Evolutionary conservation across 2,888 invertebrate genomes (phyloP), one percentile per base, ranked within the genome.

Genomic region (Volucella inanis): DNA sequence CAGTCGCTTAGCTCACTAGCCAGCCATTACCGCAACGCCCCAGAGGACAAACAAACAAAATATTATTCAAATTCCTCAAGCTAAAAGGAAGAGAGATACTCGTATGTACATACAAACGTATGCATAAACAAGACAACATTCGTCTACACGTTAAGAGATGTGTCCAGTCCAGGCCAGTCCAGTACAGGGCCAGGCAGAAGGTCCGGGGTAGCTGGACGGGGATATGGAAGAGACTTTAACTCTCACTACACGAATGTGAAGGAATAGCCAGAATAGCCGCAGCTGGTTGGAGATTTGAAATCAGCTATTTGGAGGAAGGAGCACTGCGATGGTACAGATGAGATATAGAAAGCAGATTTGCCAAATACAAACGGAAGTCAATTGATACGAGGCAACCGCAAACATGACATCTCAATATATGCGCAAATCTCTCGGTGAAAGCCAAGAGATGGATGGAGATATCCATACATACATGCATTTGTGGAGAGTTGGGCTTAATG

Each of bases 61-160:
- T 83, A 79, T 83, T 83, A 83, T 83, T 83, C 83, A 83, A 83
- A 83, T 83, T 83, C 78, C 74, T 83, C 72, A 74, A 77, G 72
- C 67, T 67, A 61, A 68, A 72, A 49, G 57, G 45, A 18, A 49
- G 65, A 52, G 43, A 50, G 22, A 52, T 39, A 55, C 49, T 11
- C 18, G 41, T 14, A 55, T n/a, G 52, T n/a, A 47, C 12, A 38
- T 9, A 43, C 11, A 61, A n/a, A 14, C 12, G 14, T 18, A 61
- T 39, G 31, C 1, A 64, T 3, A 18, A 3, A 57, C 10, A 38
- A 3, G 31, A 22, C 50, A n/a, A 50, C 41, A 77, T 8, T n/a
- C 12, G 12, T 57, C 1, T 39, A 15, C 39, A 52, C 31, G 6
- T 31, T 31, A 31, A 31, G 31, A 31, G 31, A 31, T 31, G 31